A percentile compares a stretch with the other conserved stretches of the same genome.
phyloP scores from a whole-genome alignment of 2,888 invertebrate genomes.

The Agrotis puta region DNA sequence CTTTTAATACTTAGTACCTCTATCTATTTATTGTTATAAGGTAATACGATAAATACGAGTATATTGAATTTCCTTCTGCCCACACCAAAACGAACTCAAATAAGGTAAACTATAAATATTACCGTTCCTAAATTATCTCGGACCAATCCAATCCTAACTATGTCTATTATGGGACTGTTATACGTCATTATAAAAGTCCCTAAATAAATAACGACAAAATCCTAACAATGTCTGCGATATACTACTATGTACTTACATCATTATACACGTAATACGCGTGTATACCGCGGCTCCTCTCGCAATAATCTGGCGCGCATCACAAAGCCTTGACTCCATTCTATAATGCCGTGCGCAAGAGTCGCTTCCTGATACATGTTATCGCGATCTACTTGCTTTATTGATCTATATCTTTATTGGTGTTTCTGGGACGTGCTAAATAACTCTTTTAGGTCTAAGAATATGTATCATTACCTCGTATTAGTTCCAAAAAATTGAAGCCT shows the following conservation, averaged over 20 bases:
- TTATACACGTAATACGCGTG: slow-evolving; percentile 10
- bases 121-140: slow-evolving; percentile 12
- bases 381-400: slow-evolving; percentile 50
- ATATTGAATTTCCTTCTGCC: background rate
- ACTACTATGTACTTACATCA: no score
- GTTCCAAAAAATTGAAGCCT: background rate
- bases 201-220: no score
- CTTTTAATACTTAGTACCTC: no score
- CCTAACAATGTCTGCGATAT: no score
- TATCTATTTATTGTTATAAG: background rate
- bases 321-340: slow-evolving; percentile 65
- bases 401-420: slow-evolving; percentile 56
- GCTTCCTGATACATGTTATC: slow-evolving; percentile 66
- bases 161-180: no score
- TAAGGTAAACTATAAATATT: background rate
- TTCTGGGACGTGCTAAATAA: slow-evolving; percentile 41
- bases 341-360: slow-evolving; percentile 59
- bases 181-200: no score
- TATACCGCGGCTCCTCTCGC: slow-evolving; percentile 43
- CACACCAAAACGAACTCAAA: background rate
- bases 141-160: no score
- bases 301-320: slow-evolving; percentile 61
- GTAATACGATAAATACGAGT: no score
- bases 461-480: background rate
- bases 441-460: background rate